Evolutionary conservation across 2,888 invertebrate species (phyloP).

Genomic region (Pocota personata): DNA sequence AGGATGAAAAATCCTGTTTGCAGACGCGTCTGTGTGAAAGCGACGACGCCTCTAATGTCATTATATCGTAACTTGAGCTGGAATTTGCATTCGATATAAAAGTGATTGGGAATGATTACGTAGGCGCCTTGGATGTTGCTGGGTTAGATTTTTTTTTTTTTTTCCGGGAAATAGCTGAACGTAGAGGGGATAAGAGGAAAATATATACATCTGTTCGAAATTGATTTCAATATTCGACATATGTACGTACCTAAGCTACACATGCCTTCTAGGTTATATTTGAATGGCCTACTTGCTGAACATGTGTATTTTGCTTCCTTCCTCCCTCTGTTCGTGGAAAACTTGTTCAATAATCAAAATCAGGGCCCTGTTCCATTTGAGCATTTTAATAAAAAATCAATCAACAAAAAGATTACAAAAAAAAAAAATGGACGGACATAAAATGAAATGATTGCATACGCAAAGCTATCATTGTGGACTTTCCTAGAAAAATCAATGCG

Average conservation of each 20-base stretch:
- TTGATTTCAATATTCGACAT: conserved; percentile 26
- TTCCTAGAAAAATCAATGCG: not conserved
- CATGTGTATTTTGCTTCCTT: not conserved
- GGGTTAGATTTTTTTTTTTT: not conserved
- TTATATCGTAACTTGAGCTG: conserved; percentile 68
- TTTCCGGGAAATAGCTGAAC: not conserved
- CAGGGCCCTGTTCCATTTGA: not conserved
- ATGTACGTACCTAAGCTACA: too few species aligned
- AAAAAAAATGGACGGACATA: not conserved
- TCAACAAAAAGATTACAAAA: not conserved
- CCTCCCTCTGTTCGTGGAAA: not conserved
- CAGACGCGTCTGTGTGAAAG: conserved; percentile 43
- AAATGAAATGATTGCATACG: not conserved
- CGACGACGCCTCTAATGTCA: conserved; percentile 70
- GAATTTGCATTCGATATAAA: conserved; percentile 70
- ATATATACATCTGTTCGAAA: not conserved
- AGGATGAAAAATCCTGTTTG: conserved; percentile 70
- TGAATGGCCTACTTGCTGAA: not conserved
- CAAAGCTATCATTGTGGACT: not conserved
- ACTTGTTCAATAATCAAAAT: conserved; percentile 12
- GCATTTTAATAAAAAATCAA: conserved; percentile 13
- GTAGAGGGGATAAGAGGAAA: not conserved
- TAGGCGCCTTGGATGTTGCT: not conserved
- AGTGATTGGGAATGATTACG: conserved; percentile 66
- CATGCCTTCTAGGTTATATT: conserved; percentile 5